Evolutionary conservation across 1,140 invertebrate species (phyloP), one percentile per base, ranked within the genome.

Genomic region (Parasteatoda tepidariorum): DNA sequence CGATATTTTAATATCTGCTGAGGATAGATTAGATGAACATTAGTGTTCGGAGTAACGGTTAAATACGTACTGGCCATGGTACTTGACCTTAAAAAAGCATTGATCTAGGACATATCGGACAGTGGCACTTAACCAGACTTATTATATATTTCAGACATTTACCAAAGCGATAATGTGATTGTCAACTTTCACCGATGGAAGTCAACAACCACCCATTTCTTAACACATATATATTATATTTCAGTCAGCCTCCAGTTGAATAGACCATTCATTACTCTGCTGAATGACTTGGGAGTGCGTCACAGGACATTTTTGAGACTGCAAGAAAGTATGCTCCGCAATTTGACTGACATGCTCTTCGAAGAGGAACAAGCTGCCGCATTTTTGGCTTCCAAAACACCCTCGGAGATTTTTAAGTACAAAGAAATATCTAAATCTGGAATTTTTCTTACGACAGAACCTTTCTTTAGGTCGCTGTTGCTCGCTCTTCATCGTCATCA

Each of bases 401-500:
- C 84, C 24, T 38, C 26, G 28, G 18, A 59, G 6, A 22, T 73
- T 9, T 73, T 79, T 30, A 30, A 26, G 11, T 84, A 67, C 54
- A 34, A 73, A 22, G 83, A 84, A 11, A 15, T 86, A 11, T 61
- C 71, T 15, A 30, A 66, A 7, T 61, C 85, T 15, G 85, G 85
- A 3, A 68, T 86, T n/a, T 55, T 41, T 18, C 33, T 86, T 15
- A 82, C 85, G 2, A 62, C 41, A 30, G 86, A 86, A 62, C 85
- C 86, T 24, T 86, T 86, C 61, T 85, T 86, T 67, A 33, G 78
- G 7, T 55, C 62, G 13, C 34, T 85, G n/a, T 26, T 86, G 9
- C 61, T 84, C 15, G 66, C 74, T 28, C 59, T 79, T 28, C 83
- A 79, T 31, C 22, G 66, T 26, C 59, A 57, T 30, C 31, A 66